Evolutionary conservation across 2,888 invertebrate genomes (phyloP), one percentile per base, ranked within the genome.

Genomic region (Thelaira solivaga): DNA sequence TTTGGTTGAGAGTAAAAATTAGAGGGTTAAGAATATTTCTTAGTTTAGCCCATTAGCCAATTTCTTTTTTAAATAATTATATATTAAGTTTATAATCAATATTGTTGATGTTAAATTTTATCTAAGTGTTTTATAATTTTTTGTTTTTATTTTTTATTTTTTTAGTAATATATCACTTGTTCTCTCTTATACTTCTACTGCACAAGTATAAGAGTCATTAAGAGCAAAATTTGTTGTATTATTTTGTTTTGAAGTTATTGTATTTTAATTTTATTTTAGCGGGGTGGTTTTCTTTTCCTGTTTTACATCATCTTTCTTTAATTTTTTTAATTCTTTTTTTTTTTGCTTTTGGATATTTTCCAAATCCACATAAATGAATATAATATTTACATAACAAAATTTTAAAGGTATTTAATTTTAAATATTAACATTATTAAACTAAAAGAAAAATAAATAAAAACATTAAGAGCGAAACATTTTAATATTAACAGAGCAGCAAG

Each of bases 281-380:
- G 13, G 59, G 43, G 53, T 68, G 43, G 34, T 55, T 69, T 41
- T 55, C 20, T 61, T 55, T 68, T 39, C 29, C 51, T 65, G 16
- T 69, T 71, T 71, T 74, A 29, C 47, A 49, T 55, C 41, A 39
- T 59, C 5, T 62, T 68, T 49, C 64, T 29, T n/a, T n/a, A n/a
- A 7, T 49, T 67, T 43, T 2, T 34, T 47, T 45, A 34, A 45
- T 36, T 57, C 24, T 62, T 57, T 57, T 18, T 16, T 13, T 73
- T 18, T 41, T 57, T 31, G n/a, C n/a, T 49, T 39, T 41, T 10
- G 43, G 18, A 6, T 62, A 43, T 49, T 49, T 36, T 43, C 51
- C 39, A 69, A 61, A 55, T 78, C 74, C 59, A 65, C 49, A 55
- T 59, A 77, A 77, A 73, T 72, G 73, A 77, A 72, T 77, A 57